Base-by-base conservation (phyloP, 2,113 vertebrate genomes). In the Oncorhynchus keta region DNA sequence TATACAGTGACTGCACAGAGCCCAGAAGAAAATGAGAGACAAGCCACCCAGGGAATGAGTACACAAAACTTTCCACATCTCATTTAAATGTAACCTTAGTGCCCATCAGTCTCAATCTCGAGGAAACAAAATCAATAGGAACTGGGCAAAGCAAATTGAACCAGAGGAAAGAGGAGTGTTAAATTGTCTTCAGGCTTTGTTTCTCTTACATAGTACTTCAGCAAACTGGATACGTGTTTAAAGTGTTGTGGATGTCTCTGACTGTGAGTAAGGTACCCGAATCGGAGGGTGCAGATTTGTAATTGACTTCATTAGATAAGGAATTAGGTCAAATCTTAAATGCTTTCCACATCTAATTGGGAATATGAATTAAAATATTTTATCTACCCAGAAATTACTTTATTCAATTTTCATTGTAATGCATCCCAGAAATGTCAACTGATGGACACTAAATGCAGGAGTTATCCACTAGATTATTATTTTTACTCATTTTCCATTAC, bases 1-100 rank as follows among this genome's bases (percentile, higher is more conserved):
- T 85, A 87, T 78, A 82, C 81, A 78, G 79, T 81, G 83, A 70
- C 70, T 79, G 75, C 73, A 76, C 81, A 79, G 61, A 74, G 72
- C 66, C 74, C 26, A 45, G 67, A 22, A n/a, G 74, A 76, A 78
- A 51, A 20, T 68, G 30, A 74, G 75, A 73, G 75, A 68, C 55
- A 76, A 67, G 61, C 26, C 73, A 49, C 79, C 69, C 72, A 32
- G 70, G 71, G 69, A 62, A 68, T 13, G n/a, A 65, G 55, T 72
- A 72, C 69, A 35, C 59, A 64, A 75, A 80, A 76, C 66, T 77
- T 80, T 64, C 16, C 24, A 28, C 69, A 77, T 70, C 79, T 76
- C 35, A 61, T 84, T 81, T 76, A 35, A 78, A 73, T 55, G 65
- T 22, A 72, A 66, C 77, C 77, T 72, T n/a, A 62, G 64, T 75